Evolutionary conservation across 2,888 invertebrate species (phyloP), one percentile per base, ranked within the genome.

Genomic region (Eupsilia transversa): DNA sequence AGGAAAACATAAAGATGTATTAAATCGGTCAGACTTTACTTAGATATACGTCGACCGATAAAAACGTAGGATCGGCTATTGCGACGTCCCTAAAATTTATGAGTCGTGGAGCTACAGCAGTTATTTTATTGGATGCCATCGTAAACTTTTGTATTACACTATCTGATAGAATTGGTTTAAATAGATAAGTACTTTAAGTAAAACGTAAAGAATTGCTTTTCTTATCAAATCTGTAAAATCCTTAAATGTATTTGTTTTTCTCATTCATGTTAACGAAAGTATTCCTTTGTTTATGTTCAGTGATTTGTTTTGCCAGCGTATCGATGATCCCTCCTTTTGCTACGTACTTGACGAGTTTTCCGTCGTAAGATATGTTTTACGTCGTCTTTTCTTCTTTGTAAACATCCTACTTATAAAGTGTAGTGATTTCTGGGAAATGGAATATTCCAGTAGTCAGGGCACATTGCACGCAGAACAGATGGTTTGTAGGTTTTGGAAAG

Each of bases 11-110:
- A 35, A 49, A 69, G 56, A 69, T 61, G 27, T 77, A 82, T 70
- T 74, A 64, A 84, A 86, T 72, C 67, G 57, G 20, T 64, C 66
- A 20, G 38, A 63, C 76, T 77, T 84, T 74, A 59, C 71, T 74
- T 64, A 75, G 74, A 77, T 79, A 71, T 79, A 81, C 38, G 69
- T 85, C 84, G 70, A 64, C 80, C 85, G 86, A 91, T 91, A 89
- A 90, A 91, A 91, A 86, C 85, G 87, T 85, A 84, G 85, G 86
- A 90, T 87, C 83, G 87, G 83, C 88, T 86, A 89, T 90, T 88
- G 85, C 77, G 84, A 74, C 88, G 85, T 83, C 85, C 86, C 84
- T 86, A 82, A 89, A 91, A 89, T 91, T 89, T 91, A 91, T 89
- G 87, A 85, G 84, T 72, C 73, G 71, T 52, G 65, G 66, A 67